Evolutionary conservation across 2,113 vertebrate species (phyloP).

Genomic region (Sterna hirundo): DNA sequence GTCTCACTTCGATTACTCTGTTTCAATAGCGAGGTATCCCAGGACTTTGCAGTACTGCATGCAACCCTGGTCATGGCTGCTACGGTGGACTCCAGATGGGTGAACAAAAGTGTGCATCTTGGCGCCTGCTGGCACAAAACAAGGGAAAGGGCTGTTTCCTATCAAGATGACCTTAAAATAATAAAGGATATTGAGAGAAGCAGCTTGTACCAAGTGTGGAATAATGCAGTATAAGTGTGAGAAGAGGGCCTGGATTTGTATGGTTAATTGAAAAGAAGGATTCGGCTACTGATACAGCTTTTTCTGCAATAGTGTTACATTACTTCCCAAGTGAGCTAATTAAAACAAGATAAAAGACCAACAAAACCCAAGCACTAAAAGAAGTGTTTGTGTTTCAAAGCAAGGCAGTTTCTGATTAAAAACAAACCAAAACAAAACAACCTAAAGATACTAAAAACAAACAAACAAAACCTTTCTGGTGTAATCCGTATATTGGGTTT

Average conservation of each 20-base stretch:
- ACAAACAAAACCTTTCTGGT: background rate
- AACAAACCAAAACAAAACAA: background rate
- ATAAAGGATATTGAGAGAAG: background rate
- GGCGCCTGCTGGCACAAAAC: background rate
- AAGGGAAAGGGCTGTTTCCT: background rate
- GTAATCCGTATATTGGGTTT: background rate
- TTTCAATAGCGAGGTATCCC: background rate
- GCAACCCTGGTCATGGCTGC: background rate
- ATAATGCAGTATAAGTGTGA: background rate
- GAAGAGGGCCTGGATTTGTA: slow-evolving; percentile 9
- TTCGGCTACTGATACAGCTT: background rate
- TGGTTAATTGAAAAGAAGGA: slow-evolving; percentile 21
- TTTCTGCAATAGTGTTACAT: slow-evolving; percentile 1
- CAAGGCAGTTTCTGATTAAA: slow-evolving; percentile 8
- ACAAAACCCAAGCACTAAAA: background rate
- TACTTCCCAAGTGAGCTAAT: slow-evolving; percentile 63
- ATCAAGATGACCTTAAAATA: background rate
- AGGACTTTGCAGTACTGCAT: background rate
- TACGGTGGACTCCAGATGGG: background rate
- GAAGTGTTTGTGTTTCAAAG: slow-evolving; percentile 7
- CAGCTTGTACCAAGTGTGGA: background rate
- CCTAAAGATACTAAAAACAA: background rate
- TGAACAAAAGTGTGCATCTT: background rate
- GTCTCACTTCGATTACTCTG: background rate
- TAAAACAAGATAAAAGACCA: slow-evolving; percentile 54